Base-by-base conservation (phyloP, 2,888 invertebrate genomes). In the Himalopsyche tibetana region DNA sequence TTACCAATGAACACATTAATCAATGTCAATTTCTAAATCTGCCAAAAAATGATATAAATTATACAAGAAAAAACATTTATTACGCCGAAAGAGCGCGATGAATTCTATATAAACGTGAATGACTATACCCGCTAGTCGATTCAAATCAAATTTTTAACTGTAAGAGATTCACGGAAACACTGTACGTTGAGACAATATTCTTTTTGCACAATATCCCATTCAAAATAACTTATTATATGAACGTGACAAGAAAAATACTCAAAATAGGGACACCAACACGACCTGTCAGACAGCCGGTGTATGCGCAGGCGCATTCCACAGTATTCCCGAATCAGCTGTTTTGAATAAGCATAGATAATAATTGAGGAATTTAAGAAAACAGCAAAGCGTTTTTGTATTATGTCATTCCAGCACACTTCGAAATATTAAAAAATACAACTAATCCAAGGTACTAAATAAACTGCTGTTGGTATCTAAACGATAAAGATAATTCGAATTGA, bases 241-340 rank as follows among this genome's bases (percentile, higher is more conserved):
- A 4, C 63, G 8, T 63, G 63, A 19, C 28, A 15, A n/a, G 11
- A 63, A n/a, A 19, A 63, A 9, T n/a, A 63, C 63, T 63, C 19
- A 4, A 63, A 63, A 63, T 63, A 28, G 63, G 63, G 28, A 28
- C 28, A 28, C 19, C 28, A 63, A 63, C 28, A 19, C 19, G 19
- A 63, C n/a, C 63, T 63, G 63, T 63, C 63, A 63, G 63, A 19
- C n/a, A 4, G 19, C 28, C 28, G 63, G 19, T 19, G 8, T 19
- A 15, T 15, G 63, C 63, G 63, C 63, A 63, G 63, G 63, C 63
- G 63, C 63, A 63, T 63, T 63, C 63, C 63, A 63, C 28, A 63
- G 8, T 63, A 63, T 63, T 63, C 63, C 63, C n/a, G 63, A 63
- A 63, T 63, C 63, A 63, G 63, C 63, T 63, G 63, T 63, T 63